These are phyloP conservation scores for Macroglossus sobrinus DNA, from an alignment of 2,113 vertebrate genomes.

Conservation along the genomic window DNA sequence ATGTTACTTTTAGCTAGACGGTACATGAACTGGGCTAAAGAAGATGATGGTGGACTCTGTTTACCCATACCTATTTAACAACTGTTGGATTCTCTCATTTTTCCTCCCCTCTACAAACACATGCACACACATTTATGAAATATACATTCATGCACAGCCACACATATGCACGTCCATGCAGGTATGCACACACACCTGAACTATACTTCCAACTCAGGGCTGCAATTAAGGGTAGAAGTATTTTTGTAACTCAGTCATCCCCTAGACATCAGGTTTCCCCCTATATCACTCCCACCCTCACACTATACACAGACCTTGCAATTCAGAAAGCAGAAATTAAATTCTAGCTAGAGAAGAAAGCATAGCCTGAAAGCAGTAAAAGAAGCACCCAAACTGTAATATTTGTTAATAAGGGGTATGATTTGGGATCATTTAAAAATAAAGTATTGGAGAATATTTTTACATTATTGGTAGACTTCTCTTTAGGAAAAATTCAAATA, in stretches of 20 bases:
- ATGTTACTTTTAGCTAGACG: constrained; percentile 33
- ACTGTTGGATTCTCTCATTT: background rate
- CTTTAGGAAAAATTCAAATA: constrained; percentile 44
- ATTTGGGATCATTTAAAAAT: constrained; percentile 33
- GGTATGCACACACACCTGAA: background rate
- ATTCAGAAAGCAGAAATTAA: constrained; percentile 40
- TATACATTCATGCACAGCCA: background rate
- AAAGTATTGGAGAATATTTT: background rate
- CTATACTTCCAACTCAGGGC: constrained; percentile 24
- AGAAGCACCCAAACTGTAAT: background rate
- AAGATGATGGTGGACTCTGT: background rate
- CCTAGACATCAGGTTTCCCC: background rate
- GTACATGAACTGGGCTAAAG: background rate
- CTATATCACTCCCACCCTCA: background rate
- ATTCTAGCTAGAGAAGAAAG: constrained; percentile 11
- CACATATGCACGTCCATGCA: background rate
- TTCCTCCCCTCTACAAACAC: background rate
- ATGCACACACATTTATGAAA: background rate
- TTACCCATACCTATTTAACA: background rate
- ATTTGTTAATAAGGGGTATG: background rate
- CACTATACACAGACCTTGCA: background rate
- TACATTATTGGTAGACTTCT: background rate
- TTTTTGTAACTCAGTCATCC: background rate
- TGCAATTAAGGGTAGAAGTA: background rate
- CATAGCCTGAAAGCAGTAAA: background rate